A percentile compares a stretch with the other conserved stretches of the same genome.
Conservation (phyloP, 1,140 invertebrate species). For the Aphaenogaster ashmeadi region DNA sequence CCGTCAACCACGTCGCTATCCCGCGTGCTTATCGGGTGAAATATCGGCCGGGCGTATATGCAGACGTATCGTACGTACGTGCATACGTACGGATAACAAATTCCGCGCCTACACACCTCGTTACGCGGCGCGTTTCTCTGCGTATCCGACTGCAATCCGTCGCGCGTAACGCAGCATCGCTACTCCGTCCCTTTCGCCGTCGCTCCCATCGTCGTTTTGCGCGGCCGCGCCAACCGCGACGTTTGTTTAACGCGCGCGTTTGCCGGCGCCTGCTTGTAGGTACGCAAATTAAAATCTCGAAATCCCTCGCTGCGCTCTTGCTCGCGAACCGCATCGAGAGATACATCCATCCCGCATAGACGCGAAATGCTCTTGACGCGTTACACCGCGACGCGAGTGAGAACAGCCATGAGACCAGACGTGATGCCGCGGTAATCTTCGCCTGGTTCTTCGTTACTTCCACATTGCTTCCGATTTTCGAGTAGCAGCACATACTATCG, state of each 20-base stretch:
- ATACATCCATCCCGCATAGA: not conserved
- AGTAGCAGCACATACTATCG: not conserved
- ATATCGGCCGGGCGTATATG: constrained; percentile 68
- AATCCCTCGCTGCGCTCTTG: not conserved
- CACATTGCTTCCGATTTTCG: not conserved
- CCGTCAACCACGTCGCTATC: constrained; percentile 75
- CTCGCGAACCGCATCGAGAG: not conserved
- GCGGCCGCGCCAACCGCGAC: not conserved
- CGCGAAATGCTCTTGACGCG: not conserved
- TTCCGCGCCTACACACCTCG: constrained; percentile 28
- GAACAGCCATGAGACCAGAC: not conserved
- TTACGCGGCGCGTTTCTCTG: not conserved
- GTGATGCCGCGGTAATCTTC: not conserved
- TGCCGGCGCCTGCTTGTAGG: not conserved
- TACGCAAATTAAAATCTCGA: constrained; percentile 52
- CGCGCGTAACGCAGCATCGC: constrained; percentile 9
- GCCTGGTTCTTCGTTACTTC: not conserved
- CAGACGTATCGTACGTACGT: not conserved
- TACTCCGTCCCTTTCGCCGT: not conserved
- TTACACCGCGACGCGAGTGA: not conserved
- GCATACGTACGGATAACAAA: not conserved
- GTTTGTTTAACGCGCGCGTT: constrained; percentile 22
- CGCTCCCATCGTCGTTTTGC: constrained; percentile 26
- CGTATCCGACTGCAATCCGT: constrained; percentile 41
- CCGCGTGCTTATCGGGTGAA: constrained; percentile 76